A percentile compares a stretch with the other conserved stretches of the same genome.
Conservation (phyloP, 1,140 invertebrate species). For the Cotesia chilonis region DNA sequence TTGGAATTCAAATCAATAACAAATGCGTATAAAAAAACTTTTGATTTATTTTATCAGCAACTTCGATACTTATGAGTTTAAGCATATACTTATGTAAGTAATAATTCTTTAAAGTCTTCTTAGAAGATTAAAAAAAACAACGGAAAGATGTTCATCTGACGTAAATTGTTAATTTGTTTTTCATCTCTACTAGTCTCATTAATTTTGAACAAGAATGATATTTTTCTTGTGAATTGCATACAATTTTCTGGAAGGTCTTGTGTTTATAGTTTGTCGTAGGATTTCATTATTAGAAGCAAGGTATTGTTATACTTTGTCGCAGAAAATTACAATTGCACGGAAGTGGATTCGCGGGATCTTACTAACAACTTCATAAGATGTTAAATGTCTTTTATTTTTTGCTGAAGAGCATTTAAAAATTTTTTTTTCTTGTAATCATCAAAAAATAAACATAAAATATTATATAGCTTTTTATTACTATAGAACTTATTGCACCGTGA, state of each 20-base stretch:
- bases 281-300: not conserved
- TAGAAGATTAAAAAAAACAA: too few relatives aligned
- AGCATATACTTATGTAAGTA: too few relatives aligned
- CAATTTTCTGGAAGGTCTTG: not conserved
- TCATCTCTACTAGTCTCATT: not conserved
- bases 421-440: not conserved
- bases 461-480: not conserved
- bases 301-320: not conserved
- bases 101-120: too few relatives aligned
- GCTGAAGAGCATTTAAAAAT: not conserved
- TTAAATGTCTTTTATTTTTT: not conserved
- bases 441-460: not conserved
- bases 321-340: conserved; percentile 5
- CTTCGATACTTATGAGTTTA: too few relatives aligned
- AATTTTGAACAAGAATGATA: not conserved
- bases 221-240: not conserved
- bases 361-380: not conserved
- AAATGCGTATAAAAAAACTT: too few relatives aligned
- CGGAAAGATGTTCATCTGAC: too few relatives aligned
- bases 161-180: not conserved
- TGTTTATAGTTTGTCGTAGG: not conserved
- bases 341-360: too few relatives aligned
- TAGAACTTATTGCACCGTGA: conserved; percentile 3
- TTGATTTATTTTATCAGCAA: too few relatives aligned
- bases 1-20: too few relatives aligned